Evolutionary conservation across 2,113 vertebrate species (phyloP).

Genomic region (Pteropus alecto): DNA sequence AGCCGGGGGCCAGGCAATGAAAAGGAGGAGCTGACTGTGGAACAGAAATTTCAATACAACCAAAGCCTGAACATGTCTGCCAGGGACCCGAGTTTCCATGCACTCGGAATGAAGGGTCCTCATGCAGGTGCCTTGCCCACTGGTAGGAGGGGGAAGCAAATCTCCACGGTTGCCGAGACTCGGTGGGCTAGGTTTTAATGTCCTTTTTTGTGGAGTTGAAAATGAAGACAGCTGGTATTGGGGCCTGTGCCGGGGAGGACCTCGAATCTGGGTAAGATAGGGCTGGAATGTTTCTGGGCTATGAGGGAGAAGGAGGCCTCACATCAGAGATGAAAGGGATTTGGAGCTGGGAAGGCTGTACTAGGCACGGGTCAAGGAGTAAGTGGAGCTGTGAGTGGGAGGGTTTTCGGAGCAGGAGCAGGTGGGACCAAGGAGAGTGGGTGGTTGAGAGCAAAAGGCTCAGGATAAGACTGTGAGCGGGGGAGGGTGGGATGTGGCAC

Average conservation of each 20-base stretch:
- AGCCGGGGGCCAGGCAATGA: neutral
- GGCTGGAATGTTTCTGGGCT: neutral
- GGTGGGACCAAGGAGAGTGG: neutral
- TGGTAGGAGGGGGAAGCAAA: neutral
- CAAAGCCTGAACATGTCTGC: neutral
- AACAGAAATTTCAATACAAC: neutral
- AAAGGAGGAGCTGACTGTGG: neutral
- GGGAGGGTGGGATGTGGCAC: rapidly evolving
- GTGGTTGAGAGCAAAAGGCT: neutral
- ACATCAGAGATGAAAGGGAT: neutral
- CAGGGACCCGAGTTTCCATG: rapidly evolving
- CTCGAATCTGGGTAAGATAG: neutral
- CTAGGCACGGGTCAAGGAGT: neutral
- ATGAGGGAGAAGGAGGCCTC: neutral
- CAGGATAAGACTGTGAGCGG: no score
- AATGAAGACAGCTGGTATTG: neutral
- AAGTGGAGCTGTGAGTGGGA: neutral
- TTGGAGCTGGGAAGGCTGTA: neutral
- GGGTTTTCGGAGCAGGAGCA: neutral
- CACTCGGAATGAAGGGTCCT: neutral
- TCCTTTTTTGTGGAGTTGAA: neutral
- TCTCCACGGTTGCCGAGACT: neutral
- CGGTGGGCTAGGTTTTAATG: neutral
- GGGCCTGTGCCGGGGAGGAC: neutral
- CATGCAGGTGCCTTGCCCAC: rapidly evolving